phyloP scores from a whole-genome alignment of 2,888 invertebrate genomes.

The Oligia fasciuncula region DNA sequence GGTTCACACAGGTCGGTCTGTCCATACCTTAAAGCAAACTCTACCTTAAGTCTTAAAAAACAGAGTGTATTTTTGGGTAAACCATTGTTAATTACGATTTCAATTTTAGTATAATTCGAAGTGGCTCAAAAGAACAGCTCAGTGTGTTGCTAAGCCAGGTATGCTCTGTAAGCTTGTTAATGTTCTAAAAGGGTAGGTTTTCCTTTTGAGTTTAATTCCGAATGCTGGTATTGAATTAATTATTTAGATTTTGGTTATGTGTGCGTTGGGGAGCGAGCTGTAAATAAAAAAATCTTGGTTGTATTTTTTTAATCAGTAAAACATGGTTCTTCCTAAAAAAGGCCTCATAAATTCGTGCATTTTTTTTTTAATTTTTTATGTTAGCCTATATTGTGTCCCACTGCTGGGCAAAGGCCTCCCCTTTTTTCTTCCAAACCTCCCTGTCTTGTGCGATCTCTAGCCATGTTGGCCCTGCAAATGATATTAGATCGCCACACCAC shows the following conservation, averaged over 20 bases:
- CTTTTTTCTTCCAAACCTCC: too few species aligned
- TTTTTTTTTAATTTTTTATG: too few species aligned
- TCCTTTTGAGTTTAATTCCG: conserved; percentile 28
- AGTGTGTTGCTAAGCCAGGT: conserved; percentile 51
- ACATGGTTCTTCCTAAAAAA: not conserved
- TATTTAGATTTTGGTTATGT: conserved; percentile 30
- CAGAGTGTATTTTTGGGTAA: conserved; percentile 33
- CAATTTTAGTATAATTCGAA: conserved; percentile 67
- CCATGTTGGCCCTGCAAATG: too few species aligned
- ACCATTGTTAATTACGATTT: conserved; percentile 63
- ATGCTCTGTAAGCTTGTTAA: conserved; percentile 36
- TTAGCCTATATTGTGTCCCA: too few species aligned
- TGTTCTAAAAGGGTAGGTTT: conserved; percentile 42
- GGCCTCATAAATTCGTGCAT: not conserved
- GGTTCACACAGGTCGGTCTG: conserved; percentile 56
- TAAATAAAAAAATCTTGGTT: conserved; percentile 11
- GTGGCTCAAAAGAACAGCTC: conserved; percentile 55
- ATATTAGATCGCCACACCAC: too few species aligned
- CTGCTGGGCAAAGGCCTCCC: too few species aligned
- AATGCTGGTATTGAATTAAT: conserved; percentile 43
- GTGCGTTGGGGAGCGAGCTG: not conserved
- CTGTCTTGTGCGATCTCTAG: too few species aligned
- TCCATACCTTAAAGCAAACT: conserved; percentile 5
- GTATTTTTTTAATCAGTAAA: conserved; percentile 1
- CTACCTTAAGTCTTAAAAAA: conserved; percentile 12